phyloP scores from a whole-genome alignment of 1,140 invertebrate species.

The Colletes gigas region DNA sequence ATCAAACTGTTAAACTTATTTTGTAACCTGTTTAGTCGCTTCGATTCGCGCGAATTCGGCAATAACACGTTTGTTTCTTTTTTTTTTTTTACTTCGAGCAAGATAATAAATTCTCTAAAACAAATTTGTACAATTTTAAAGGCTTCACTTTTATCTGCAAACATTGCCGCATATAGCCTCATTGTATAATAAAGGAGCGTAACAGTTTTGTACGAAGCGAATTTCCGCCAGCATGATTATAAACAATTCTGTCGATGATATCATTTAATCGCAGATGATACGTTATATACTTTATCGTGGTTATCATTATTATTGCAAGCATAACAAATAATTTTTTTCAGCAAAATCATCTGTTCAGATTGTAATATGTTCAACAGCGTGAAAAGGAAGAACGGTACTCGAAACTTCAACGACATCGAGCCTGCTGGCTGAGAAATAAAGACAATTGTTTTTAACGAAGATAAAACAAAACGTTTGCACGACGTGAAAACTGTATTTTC shows the following conservation, averaged over 20 bases:
- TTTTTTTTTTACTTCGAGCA: no score
- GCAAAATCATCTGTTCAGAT: no score
- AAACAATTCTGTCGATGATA: background rate
- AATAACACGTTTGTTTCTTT: no score
- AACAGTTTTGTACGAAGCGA: background rate
- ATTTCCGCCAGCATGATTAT: background rate
- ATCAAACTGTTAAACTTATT: background rate
- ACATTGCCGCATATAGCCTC: background rate
- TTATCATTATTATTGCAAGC: background rate
- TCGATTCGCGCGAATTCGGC: no score
- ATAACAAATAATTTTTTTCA: background rate
- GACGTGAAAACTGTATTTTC: no score
- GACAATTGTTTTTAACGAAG: background rate
- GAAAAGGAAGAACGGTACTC: no score
- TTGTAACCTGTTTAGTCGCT: no score
- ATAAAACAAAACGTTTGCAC: no score
- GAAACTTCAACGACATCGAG: background rate
- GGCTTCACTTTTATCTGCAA: no score
- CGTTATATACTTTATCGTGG: background rate
- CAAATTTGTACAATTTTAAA: background rate
- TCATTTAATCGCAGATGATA: background rate
- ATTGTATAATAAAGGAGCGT: background rate
- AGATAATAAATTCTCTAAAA: no score
- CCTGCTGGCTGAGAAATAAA: background rate
- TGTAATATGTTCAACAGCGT: background rate